Evolutionary conservation across 1,140 invertebrate genomes (phyloP), one percentile per base, ranked within the genome.

Genomic region (Chrysopa pallens): DNA sequence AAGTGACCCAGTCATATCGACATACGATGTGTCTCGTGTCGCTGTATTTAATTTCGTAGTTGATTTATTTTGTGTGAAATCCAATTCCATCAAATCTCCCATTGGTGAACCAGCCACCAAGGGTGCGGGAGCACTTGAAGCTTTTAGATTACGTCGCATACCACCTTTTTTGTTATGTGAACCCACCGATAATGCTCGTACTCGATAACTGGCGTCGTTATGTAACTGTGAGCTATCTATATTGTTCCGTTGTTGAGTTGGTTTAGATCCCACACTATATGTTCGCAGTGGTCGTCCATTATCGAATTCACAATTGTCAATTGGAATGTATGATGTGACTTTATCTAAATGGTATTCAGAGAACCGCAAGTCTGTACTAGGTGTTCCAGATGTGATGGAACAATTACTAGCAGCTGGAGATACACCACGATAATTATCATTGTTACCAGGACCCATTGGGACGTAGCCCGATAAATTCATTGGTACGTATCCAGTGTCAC

Each of bases 231-330:
- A 45, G 39, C 61, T 55, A 28, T 68, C n/a, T 8, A 40, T 11
- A 12, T 47, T 58, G 58, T 58, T 61, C 51, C 61, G 66, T 52
- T 60, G 61, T 23, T 57, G 55, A 53, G 60, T 64, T 51, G 64
- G 42, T 57, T 64, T 73, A 23, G 84, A 88, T 6, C 88, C 89
- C 38, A 92, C 80, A 23, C 86, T 90, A 58, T 91, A 91, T 3
- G 87, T 81, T 50, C 88, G 70, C 35, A 70, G 67, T 17, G 78
- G 80, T 43, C 82, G 67, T 15, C 42, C 41, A 11, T 39, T 43
- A 42, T 69, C 60, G 46, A 68, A 68, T 13, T 76, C 74, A 23
- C 17, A 23, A 23, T 23, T 23, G 15, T 78, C 75, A 1, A 67
- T 63, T 0, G 69, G 68, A 11, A 80, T 63, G 46, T 71, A 78